A percentile compares a stretch with the other conserved stretches of the same genome.
Evolutionary conservation across 1,140 invertebrate species (phyloP).

Genomic region (Rhizoglyphus robini): DNA sequence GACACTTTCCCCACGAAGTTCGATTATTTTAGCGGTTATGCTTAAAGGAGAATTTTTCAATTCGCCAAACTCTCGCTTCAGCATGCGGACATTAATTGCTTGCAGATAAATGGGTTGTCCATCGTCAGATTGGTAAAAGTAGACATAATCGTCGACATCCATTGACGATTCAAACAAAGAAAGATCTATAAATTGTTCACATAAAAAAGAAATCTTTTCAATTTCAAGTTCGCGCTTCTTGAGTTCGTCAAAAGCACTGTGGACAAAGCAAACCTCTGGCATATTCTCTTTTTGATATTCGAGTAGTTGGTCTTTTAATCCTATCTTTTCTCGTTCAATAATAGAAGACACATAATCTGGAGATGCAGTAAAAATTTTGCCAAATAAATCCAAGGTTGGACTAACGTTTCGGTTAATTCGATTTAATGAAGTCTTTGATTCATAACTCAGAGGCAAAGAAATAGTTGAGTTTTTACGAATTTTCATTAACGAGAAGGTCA

Average conservation of each 20-base stretch:
- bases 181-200: background rate
- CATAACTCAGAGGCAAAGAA: conserved; percentile 46
- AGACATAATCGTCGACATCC: conserved; percentile 21
- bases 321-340: conserved; percentile 52
- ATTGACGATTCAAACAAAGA: background rate
- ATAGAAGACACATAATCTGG: conserved; percentile 50
- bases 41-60: conserved; percentile 59
- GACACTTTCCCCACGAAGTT: conserved; percentile 68
- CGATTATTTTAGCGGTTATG: conserved; percentile 53
- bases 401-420: background rate
- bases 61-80: conserved; percentile 67
- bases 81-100: conserved; percentile 74
- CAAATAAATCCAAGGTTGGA: conserved; percentile 39
- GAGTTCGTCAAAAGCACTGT: conserved; percentile 56
- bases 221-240: conserved; percentile 33
- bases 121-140: conserved; percentile 41
- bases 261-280: conserved; percentile 67
- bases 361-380: conserved; percentile 59
- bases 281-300: conserved; percentile 46
- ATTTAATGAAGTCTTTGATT: background rate
- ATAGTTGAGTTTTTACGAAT: conserved; percentile 59
- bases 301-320: conserved; percentile 46
- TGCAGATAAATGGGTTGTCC: conserved; percentile 86
- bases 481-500: conserved; percentile 73
- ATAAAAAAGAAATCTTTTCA: background rate